Conservation (phyloP, 2,888 invertebrate species). For the Desoria tigrina region DNA sequence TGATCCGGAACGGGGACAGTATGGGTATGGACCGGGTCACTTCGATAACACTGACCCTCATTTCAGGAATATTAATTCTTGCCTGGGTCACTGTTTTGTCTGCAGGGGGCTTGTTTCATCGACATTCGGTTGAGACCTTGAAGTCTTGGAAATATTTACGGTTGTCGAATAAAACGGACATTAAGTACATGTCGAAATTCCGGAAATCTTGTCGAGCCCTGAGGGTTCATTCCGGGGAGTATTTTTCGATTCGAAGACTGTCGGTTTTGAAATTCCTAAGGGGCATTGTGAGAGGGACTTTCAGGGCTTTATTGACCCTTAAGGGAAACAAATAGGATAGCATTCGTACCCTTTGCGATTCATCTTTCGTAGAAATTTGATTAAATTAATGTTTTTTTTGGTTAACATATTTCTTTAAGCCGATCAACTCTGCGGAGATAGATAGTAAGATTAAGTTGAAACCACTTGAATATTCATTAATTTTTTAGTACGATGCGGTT, state of each 20-base stretch:
- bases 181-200: not conserved
- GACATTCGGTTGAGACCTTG: not conserved
- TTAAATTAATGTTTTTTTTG: no score
- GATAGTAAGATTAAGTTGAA: no score
- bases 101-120: not conserved
- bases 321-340: no score
- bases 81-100: not conserved
- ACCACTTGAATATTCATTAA: no score
- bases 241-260: not conserved
- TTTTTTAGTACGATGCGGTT: no score
- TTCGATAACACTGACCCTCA: not conserved
- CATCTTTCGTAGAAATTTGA: no score
- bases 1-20: not conserved
- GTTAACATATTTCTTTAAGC: no score
- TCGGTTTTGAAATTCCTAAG: not conserved
- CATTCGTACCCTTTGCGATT: no score
- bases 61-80: not conserved
- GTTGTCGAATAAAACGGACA: not conserved
- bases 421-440: no score
- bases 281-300: conserved; percentile 6
- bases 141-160: conserved; percentile 1
- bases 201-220: not conserved
- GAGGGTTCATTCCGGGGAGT: not conserved
- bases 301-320: not conserved
- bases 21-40: not conserved